Base-by-base conservation (phyloP, 2,797 vertebrate genomes). In the Tachyglossus aculeatus region DNA sequence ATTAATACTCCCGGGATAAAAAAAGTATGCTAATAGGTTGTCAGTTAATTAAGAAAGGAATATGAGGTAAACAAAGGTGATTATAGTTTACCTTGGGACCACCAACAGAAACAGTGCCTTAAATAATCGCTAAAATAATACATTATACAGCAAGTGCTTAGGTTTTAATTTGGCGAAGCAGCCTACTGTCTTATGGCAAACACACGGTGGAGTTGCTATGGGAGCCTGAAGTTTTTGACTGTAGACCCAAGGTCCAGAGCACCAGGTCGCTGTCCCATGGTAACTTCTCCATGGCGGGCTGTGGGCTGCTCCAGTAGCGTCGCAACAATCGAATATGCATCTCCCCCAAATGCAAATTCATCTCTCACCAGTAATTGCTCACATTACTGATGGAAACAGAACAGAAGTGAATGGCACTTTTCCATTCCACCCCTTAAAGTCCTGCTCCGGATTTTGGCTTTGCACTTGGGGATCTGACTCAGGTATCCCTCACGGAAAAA, bases 31-130 rank as follows among this genome's bases (percentile, higher is more conserved):
- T 94, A 94, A 94, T 93, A 91, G 86, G 90, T 89, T 93, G 91
- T 84, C 83, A 88, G 92, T 93, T 94, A 94, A 94, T 94, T 94
- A 93, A 90, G 89, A 90, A 92, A 93, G 87, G 88, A 90, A 92
- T 88, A 89, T 79, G 90, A 92, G 77, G 88, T 92, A 94, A 94
- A 93, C 93, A 94, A 93, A 92, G 88, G 91, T 93, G 92, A 92
- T 94, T 94, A 93, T 87, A 89, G 88, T 90, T 88, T 93, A 92
- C 83, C 87, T 52, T 85, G 93, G 92, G 93, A 94, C 93, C 74
- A 85, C 92, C 92, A 94, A 93, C 92, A 93, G 83, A 90, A 91
- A 90, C 87, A 71, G 71, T 86, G 85, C 74, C 81, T 93, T 92
- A 92, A 93, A 93, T 90, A 92, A 88, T 90, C 86, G 85, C 64